Base-by-base conservation (phyloP, 2,113 vertebrate species). In the Arvicanthis niloticus region DNA sequence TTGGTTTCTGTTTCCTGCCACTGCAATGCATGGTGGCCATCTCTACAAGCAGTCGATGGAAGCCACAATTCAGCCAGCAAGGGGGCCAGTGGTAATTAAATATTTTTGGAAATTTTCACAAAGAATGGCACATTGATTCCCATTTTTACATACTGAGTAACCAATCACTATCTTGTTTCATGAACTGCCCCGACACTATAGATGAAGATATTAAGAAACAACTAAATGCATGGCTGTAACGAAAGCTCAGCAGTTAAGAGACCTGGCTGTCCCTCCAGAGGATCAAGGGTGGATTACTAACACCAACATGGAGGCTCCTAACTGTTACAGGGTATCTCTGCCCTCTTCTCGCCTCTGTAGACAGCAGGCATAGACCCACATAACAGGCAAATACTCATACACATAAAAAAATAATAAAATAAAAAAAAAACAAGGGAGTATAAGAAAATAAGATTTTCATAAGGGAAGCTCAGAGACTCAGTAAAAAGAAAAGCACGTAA, bases 121-220 rank as follows among this genome's bases (percentile, higher is more conserved):
- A 99, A 99, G 97, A 97, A 88, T 97, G 96, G 98, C 0, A 98
- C 91, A 0, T 98, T 98, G 97, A 99, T 98, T 98, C 98, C 99
- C 8, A 97, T 99, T 96, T 98, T 99, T 1, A 98, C 97, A 8
- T 99, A 98, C 21, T 97, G 98, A 7, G 98, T 98, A 7, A 99
- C 6, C 98, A 99, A 96, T 99, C 99, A 29, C n/a, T 78, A 16
- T 3, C 98, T 99, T 62, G 99, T 99, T 82, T 99, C 99, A n/a
- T 99, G 99, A 96, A 99, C 99, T 6, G 99, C 99, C 51, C 98
- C 97, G 99, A 99, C 97, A 99, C 99, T 53, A 99, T 99, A 58
- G 99, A 99, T 56, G 99, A 99, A 98, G 99, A 99, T 97, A 99
- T 99, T 96, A 99, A 99, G 98, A 99, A 99, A 98, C 98, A 99